Base-by-base conservation (phyloP, 2,888 invertebrate genomes). In the Ennomos erosarius region DNA sequence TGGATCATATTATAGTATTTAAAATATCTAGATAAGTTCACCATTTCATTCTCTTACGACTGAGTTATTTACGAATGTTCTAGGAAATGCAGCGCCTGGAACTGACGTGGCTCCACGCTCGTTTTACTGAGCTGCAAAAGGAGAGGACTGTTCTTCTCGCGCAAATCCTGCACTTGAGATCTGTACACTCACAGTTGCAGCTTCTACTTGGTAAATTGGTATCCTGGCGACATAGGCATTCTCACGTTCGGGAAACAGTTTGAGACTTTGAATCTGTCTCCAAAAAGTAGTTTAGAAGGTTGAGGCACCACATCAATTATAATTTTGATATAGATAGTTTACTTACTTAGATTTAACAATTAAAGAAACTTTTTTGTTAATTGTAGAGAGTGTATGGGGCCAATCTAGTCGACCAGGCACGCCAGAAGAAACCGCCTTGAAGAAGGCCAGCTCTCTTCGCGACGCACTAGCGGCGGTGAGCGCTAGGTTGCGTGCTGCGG, bases 81-180 rank as follows among this genome's bases (percentile, higher is more conserved):
- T 16, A 91, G 91, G 91, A 92, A 68, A 90, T 92, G 91, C 88
- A 85, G 37, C 79, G 81, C 0, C 58, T 90, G 33, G 91, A 92
- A 67, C 64, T 88, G 33, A 68, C 69, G 42, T 90, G 87, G 87
- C 67, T 92, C 51, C 82, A 82, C 3, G 70, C 69, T 1, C 80
- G 91, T 0, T 77, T 79, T 55, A 70, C 68, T 0, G 89, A 89
- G 62, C 65, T 92, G 51, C 79, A 82, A 62, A 78, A 79, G 11
- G 91, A 92, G 66, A 79, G 81, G 39, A 73, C 80, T 55, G 68
- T 75, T 1, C 67, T 90, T 10, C 87, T 88, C 55, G 84, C 85
- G 8, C 87, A 88, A 63, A 79, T 91, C 16, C 59, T 87, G 58
- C 83, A 87, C 26, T 79, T 82, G 10, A 81, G 85, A 1, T 75